Evolutionary conservation across 2,113 vertebrate species (phyloP), one percentile per base, ranked within the genome.

Genomic region (zebrafish (Danio rerio)): DNA sequence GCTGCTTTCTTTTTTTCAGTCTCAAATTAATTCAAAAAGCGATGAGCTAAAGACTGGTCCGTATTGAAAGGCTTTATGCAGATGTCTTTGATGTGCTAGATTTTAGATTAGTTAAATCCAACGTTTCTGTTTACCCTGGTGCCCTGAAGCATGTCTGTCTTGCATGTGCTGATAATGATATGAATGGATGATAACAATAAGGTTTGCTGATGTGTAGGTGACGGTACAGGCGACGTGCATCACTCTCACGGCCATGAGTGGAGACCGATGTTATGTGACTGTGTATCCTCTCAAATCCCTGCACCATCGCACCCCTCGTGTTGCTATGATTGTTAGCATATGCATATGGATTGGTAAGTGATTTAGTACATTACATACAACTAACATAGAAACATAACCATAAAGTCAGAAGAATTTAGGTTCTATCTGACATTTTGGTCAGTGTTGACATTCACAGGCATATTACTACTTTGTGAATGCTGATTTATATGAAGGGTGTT

Each of bases 171-270:
- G 11, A 69, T 12, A 76, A 76, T 72, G 13, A 45, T 73, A 68
- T 47, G 58, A 13, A 62, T 9, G 43, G 21, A 45, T 77, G 71
- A 72, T 77, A 61, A 53, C 5, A 9, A 52, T 52, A 62, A 52
- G 20, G 9, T 79, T 58, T 80, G 78, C 21, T 31, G 47, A 63
- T 80, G 80, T 68, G 2, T 53, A 95, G 95, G 94, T 95, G 73
- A 95, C 95, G 0, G 95, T 95, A 31, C 95, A 95, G 76, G 95
- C 95, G 59, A 95, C 95, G 0, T 95, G 95, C 50, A 95, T 95
- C 88, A 95, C 95, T 12, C 88, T 95, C 88, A 95, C 94, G 1
- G 95, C 95, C 2, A 95, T 95, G 94, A 95, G 95, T 5, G 94
- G 92, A 0, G 95, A 95, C 62, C 94, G 95, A 71, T 95, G 95